Conservation (phyloP, 2,113 vertebrate species). For the Turdus rufiventris region DNA sequence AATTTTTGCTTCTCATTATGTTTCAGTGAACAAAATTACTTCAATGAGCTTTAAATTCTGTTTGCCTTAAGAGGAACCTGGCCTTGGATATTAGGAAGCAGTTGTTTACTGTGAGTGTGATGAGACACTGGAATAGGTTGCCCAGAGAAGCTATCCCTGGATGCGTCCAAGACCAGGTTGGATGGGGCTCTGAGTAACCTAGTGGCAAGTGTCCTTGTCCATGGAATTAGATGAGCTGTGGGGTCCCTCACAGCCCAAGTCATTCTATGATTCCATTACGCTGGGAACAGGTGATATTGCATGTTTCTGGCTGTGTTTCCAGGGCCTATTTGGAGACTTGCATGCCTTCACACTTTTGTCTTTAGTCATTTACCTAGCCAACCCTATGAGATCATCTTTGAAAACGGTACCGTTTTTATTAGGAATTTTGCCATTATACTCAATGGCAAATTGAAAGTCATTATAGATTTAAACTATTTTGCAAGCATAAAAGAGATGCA, state of each 20-base stretch:
- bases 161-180: not conserved
- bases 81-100: not conserved
- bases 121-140: not conserved
- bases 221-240: not conserved
- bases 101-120: not conserved
- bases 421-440: not conserved
- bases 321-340: not conserved
- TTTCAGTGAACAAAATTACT: not conserved
- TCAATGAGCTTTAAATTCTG: not conserved
- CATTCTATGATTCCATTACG: not conserved
- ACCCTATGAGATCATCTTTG: not conserved
- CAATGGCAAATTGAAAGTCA: not conserved
- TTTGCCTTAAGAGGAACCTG: not conserved
- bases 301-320: not conserved
- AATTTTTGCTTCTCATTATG: not conserved
- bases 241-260: not conserved
- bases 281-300: not conserved
- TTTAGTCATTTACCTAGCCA: not conserved
- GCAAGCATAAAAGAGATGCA: not conserved
- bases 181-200: not conserved
- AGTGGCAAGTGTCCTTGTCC: not conserved
- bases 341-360: not conserved
- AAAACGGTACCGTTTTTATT: not conserved
- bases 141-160: not conserved
- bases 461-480: not conserved